Conservation (phyloP, 2,797 vertebrate genomes). For the Esox masquinongy region DNA sequence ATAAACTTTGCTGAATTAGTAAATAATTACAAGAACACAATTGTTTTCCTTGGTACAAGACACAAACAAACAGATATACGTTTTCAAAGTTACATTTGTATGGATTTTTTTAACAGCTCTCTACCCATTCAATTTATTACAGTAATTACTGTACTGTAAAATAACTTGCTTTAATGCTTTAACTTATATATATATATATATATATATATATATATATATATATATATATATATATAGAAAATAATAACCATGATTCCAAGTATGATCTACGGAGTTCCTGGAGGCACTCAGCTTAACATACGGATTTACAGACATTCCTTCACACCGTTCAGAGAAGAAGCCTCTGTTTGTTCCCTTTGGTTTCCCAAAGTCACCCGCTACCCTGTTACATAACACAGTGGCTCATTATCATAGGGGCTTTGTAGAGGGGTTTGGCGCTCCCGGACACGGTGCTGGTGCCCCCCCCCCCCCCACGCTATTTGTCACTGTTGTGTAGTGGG, state of each 20-base stretch:
- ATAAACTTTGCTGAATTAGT: no score
- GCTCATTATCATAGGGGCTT: constrained; percentile 49
- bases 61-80: no score
- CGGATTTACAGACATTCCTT: constrained; percentile 61
- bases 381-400: constrained; percentile 52
- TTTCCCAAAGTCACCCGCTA: constrained; percentile 1
- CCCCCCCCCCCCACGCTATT: constrained; percentile 11
- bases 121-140: no score
- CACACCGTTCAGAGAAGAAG: constrained; percentile 50
- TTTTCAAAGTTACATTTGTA: no score
- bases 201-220: no score
- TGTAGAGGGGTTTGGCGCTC: constrained; percentile 47
- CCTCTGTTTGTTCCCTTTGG: constrained; percentile 43
- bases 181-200: no score
- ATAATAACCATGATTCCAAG: constrained; percentile 9
- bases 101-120: no score
- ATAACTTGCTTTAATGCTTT: no score
- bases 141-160: no score
- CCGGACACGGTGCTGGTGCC: constrained; percentile 18
- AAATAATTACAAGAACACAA: no score
- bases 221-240: neutral
- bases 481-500: constrained; percentile 12
- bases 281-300: constrained; percentile 26
- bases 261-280: constrained; percentile 11
- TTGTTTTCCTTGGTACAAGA: no score